These are phyloP conservation scores for Lucilia sericata DNA, from an alignment of 1,140 invertebrate species.

Conservation along the genomic window DNA sequence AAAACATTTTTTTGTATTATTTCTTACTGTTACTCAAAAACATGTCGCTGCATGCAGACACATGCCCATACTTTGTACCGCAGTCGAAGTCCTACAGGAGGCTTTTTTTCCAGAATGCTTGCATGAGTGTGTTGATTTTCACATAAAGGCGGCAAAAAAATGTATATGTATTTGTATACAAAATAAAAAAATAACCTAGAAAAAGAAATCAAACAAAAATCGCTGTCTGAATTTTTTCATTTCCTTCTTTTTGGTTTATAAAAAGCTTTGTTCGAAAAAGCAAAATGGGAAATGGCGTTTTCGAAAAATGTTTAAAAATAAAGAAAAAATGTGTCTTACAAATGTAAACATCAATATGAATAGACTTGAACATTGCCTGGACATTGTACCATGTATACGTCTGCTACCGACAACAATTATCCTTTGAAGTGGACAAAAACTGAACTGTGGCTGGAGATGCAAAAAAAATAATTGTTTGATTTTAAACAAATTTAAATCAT, in stretches of 20 bases:
- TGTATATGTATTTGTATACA: not conserved
- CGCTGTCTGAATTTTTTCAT: not conserved
- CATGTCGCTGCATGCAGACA: not conserved
- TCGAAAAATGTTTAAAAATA: too few species aligned
- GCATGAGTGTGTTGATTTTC: too few species aligned
- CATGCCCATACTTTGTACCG: not conserved
- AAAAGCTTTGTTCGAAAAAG: too few species aligned
- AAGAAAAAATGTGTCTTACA: too few species aligned
- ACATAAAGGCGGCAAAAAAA: too few species aligned
- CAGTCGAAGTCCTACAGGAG: not conserved
- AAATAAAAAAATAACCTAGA: not conserved
- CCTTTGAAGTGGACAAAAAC: too few species aligned
- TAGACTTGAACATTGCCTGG: not conserved
- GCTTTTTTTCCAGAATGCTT: too few species aligned
- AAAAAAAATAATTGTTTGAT: too few species aligned
- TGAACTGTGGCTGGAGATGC: too few species aligned
- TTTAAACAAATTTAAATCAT: too few species aligned
- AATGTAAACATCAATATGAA: not conserved
- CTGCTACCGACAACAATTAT: too few species aligned
- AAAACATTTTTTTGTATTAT: not conserved
- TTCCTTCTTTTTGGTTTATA: not conserved
- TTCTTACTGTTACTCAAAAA: not conserved
- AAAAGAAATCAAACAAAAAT: not conserved
- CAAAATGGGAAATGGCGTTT: not conserved
- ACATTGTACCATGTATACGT: too few species aligned